Conservation (phyloP, 2,113 vertebrate species). For the Cyanoramphus novaezelandiae region DNA sequence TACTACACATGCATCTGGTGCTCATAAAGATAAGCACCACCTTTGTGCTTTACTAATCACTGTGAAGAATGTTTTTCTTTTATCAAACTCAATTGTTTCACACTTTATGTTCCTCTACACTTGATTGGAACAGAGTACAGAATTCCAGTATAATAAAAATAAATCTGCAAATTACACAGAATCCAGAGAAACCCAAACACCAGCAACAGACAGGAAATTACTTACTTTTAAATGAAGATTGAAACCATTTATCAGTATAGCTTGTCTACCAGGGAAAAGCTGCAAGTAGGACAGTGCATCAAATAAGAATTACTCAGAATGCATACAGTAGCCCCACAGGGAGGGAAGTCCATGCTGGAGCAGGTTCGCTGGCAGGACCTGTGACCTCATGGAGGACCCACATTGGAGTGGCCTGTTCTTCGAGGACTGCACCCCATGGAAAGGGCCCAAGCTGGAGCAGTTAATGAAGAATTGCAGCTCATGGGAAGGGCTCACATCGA, state of each 20-base stretch:
- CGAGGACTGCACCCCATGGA: too few relatives aligned
- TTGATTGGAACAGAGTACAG: neutral
- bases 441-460: too few relatives aligned
- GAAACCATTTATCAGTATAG: neutral
- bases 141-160: neutral
- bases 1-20: neutral
- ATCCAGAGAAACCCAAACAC: neutral
- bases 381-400: too few relatives aligned
- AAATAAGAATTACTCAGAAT: neutral
- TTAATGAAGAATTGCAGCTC: too few relatives aligned
- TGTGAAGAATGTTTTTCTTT: neutral
- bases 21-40: neutral
- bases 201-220: neutral
- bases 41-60: neutral
- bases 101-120: neutral
- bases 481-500: too few relatives aligned
- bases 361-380: too few relatives aligned
- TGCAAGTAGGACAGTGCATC: neutral
- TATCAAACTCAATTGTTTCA: neutral
- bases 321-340: neutral
- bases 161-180: neutral
- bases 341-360: too few relatives aligned
- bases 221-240: neutral
- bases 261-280: neutral
- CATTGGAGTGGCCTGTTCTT: too few relatives aligned